Percentiles rank a stretch among this genome's conserved stretches.
These are phyloP conservation scores for Ferrisia virgata DNA, from an alignment of 2,888 invertebrate genomes.

Conservation along the genomic window DNA sequence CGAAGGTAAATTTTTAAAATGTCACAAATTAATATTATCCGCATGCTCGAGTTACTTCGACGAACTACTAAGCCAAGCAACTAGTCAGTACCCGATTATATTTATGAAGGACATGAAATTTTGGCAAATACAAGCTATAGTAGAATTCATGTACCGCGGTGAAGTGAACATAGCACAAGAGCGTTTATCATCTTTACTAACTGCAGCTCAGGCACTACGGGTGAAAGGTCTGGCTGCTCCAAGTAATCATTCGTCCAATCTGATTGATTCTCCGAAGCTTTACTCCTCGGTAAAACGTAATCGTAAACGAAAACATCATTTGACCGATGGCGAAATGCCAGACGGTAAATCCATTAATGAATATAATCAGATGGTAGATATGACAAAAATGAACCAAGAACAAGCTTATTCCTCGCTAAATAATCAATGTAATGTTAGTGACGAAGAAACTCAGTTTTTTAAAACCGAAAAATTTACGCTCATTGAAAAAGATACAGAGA, in stretches of 20 bases:
- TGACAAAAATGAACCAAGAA: background rate
- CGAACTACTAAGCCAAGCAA: background rate
- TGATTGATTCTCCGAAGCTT: background rate
- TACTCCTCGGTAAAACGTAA: background rate
- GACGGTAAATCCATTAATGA: background rate
- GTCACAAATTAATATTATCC: constrained; percentile 37
- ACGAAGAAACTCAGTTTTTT: background rate
- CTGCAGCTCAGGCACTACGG: background rate
- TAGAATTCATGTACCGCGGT: background rate
- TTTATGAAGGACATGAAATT: constrained; percentile 3
- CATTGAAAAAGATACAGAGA: background rate
- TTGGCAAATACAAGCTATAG: background rate
- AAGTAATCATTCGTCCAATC: background rate
- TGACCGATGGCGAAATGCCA: background rate
- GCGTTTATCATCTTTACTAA: background rate
- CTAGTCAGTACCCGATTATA: background rate
- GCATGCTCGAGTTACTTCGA: background rate
- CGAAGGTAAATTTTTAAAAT: constrained; percentile 39
- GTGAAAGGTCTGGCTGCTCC: background rate
- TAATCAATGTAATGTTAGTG: background rate
- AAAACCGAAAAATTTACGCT: background rate
- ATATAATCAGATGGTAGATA: background rate
- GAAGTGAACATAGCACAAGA: background rate
- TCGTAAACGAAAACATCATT: background rate
- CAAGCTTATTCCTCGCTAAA: background rate